Evolutionary conservation across 2,888 invertebrate species (phyloP).

Genomic region (Gari tellinella): DNA sequence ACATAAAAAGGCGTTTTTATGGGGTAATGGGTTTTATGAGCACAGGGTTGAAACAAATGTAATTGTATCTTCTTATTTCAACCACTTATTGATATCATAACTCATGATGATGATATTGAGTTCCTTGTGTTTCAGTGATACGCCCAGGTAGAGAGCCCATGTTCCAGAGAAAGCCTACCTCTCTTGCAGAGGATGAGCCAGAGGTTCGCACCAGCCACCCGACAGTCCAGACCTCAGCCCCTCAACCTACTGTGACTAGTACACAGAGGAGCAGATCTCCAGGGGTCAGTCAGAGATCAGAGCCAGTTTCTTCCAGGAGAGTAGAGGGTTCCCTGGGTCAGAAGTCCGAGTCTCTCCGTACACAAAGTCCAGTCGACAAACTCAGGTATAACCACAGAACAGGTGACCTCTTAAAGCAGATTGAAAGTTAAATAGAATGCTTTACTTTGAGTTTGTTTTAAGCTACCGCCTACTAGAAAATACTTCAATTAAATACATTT

Average conservation of each 20-base stretch:
- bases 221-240: constrained; percentile 24
- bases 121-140: constrained; percentile 49
- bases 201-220: constrained; percentile 42
- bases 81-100: too few relatives aligned
- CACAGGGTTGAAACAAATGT: too few relatives aligned
- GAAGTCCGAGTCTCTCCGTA: constrained; percentile 52
- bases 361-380: constrained; percentile 33
- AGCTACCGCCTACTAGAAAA: too few relatives aligned
- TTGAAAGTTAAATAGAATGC: too few relatives aligned
- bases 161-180: constrained; percentile 30
- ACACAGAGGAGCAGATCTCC: constrained; percentile 21
- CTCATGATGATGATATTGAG: too few relatives aligned
- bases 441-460: too few relatives aligned
- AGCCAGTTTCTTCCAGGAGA: neutral
- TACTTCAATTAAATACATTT: too few relatives aligned
- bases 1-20: too few relatives aligned
- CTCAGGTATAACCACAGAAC: too few relatives aligned
- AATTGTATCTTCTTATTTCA: too few relatives aligned
- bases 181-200: constrained; percentile 10
- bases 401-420: too few relatives aligned
- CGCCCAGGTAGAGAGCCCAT: constrained; percentile 56
- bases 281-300: constrained; percentile 23
- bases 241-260: constrained; percentile 12
- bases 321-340: constrained; percentile 34
- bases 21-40: too few relatives aligned